A percentile compares a stretch with the other conserved stretches of the same genome.
These are phyloP conservation scores for Plusia festucae DNA, from an alignment of 2,888 invertebrate genomes.

Conservation along the genomic window DNA sequence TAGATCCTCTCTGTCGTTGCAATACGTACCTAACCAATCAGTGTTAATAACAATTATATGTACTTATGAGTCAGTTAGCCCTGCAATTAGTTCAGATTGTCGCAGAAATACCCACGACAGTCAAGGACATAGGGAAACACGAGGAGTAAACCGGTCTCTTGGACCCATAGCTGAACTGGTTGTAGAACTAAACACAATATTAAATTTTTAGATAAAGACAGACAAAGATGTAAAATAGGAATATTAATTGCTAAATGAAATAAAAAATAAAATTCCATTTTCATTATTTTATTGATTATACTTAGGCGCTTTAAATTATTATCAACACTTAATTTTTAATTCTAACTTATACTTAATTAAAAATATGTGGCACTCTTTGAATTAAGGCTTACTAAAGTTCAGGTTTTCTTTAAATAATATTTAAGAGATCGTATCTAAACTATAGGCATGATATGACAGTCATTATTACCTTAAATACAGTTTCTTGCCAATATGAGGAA, in stretches of 20 bases:
- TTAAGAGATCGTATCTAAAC: background rate
- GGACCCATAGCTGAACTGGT: background rate
- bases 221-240: background rate
- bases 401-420: background rate
- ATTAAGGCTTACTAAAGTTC: background rate
- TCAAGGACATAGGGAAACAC: background rate
- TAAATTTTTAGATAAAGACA: background rate
- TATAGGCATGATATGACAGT: background rate
- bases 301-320: too few relatives aligned
- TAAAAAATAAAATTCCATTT: background rate
- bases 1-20: background rate
- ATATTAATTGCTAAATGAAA: background rate
- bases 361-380: constrained; percentile 2
- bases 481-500: constrained; percentile 56
- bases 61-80: background rate
- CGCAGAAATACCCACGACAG: background rate
- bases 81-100: background rate
- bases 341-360: background rate
- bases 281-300: too few relatives aligned
- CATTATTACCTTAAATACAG: background rate
- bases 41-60: background rate
- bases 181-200: background rate
- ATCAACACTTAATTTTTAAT: background rate
- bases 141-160: background rate
- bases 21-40: constrained; percentile 3